Conservation (phyloP, 2,888 invertebrate species). For the Deroplatys truncata region DNA sequence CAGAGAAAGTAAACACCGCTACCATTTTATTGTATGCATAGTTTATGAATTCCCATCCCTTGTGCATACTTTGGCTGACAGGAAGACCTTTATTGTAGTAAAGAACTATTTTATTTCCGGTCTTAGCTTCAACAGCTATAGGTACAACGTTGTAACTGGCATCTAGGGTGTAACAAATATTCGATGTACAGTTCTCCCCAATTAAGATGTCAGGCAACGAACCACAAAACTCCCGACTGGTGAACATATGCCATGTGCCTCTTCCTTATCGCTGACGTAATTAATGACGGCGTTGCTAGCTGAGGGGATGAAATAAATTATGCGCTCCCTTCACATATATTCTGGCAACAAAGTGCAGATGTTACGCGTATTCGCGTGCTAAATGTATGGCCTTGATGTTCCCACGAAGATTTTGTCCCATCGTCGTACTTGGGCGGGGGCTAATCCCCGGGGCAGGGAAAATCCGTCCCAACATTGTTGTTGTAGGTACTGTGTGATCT, state of each 20-base stretch:
- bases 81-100: too few species aligned
- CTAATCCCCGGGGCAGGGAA: not conserved
- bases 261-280: not conserved
- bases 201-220: not conserved
- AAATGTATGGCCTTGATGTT: not conserved
- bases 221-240: not conserved
- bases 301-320: not conserved
- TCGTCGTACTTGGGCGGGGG: not conserved
- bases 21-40: too few species aligned
- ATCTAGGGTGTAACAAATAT: too few species aligned
- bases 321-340: not conserved
- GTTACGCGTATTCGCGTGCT: not conserved
- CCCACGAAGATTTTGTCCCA: not conserved
- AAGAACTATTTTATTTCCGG: too few species aligned
- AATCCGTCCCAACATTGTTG: not conserved
- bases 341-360: not conserved
- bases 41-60: too few species aligned
- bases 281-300: not conserved
- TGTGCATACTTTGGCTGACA: too few species aligned
- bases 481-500: not conserved
- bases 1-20: too few species aligned
- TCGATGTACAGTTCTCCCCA: not conserved
- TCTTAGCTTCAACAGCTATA: too few species aligned
- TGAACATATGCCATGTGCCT: not conserved
- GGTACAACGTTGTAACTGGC: too few species aligned